Percentiles rank a stretch among this genome's conserved stretches.
Evolutionary conservation across 2,113 vertebrate genomes (phyloP).

Genomic region (Eleginops maclovinus): DNA sequence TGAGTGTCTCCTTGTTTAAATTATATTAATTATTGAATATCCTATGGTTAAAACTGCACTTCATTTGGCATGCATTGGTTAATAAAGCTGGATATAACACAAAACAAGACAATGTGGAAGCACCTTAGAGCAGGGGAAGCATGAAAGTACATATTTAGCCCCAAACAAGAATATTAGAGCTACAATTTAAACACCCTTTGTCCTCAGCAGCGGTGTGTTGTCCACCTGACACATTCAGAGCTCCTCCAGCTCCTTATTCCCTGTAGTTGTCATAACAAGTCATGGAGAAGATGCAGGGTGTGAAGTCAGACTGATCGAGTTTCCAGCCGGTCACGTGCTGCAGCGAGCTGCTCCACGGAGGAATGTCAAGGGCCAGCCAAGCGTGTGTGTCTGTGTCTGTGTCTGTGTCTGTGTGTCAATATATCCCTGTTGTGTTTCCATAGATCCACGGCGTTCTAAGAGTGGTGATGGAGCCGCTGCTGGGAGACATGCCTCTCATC

Average conservation of each 20-base stretch:
- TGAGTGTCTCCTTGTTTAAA: too few species aligned
- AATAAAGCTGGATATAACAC: too few species aligned
- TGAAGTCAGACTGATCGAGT: slow-evolving; percentile 53
- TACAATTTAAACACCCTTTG: slow-evolving; percentile 33
- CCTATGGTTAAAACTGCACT: too few species aligned
- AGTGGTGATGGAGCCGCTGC: slow-evolving; percentile 95
- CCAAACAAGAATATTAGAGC: slow-evolving; percentile 24
- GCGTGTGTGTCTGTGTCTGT: slow-evolving; percentile 15
- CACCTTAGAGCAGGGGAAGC: too few species aligned
- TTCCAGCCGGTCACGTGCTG: slow-evolving; percentile 55
- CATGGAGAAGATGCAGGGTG: slow-evolving; percentile 53
- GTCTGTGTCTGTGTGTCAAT: slow-evolving; percentile 9
- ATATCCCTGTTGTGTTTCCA: slow-evolving; percentile 61
- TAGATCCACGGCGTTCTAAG: slow-evolving; percentile 96
- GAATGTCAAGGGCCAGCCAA: slow-evolving; percentile 63
- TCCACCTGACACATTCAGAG: slow-evolving; percentile 43
- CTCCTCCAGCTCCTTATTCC: slow-evolving; percentile 46
- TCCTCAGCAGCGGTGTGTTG: slow-evolving; percentile 47
- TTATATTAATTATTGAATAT: too few species aligned
- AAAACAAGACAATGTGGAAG: too few species aligned
- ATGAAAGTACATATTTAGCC: slow-evolving; percentile 18
- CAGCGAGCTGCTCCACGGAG: slow-evolving; percentile 4
- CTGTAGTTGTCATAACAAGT: slow-evolving; percentile 56
- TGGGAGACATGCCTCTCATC: slow-evolving; percentile 95
- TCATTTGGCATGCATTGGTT: too few species aligned